Conservation (phyloP, 2,797 vertebrate species). For the Zenarchopterus dispar region DNA sequence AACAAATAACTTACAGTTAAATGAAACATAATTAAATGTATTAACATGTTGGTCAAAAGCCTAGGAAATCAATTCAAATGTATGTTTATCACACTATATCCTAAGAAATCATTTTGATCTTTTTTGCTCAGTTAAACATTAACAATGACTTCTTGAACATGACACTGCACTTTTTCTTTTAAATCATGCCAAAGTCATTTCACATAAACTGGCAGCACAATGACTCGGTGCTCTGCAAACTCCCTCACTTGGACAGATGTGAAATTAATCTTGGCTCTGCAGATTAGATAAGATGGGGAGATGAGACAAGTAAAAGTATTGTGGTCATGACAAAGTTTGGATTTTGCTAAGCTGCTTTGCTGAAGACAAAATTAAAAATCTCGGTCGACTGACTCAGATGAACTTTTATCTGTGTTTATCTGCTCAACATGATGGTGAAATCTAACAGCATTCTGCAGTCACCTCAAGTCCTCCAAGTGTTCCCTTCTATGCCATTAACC, state of each 20-base stretch:
- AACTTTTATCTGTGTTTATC: slow-evolving; percentile 24
- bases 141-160: neutral
- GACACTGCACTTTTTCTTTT: neutral
- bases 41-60: too few species aligned
- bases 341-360: slow-evolving; percentile 76
- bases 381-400: slow-evolving; percentile 28
- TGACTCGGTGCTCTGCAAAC: slow-evolving; percentile 28
- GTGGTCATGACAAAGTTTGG: slow-evolving; percentile 49
- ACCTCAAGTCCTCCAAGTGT: slow-evolving; percentile 10
- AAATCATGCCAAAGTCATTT: neutral
- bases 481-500: slow-evolving; percentile 30
- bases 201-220: slow-evolving; percentile 23
- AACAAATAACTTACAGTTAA: too few species aligned
- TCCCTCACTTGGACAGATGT: slow-evolving; percentile 59
- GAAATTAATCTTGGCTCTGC: slow-evolving; percentile 59
- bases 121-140: too few species aligned
- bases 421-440: too few species aligned
- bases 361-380: slow-evolving; percentile 56
- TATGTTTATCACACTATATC: too few species aligned
- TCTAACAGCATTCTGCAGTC: slow-evolving; percentile 31
- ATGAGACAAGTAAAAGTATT: slow-evolving; percentile 40
- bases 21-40: too few species aligned
- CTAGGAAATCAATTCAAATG: too few species aligned
- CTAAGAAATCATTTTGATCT: too few species aligned
- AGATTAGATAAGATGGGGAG: slow-evolving; percentile 51